A percentile compares a stretch with the other conserved stretches of the same genome.
Conservation (phyloP, 2,888 invertebrate species). For the Junonia oenone region DNA sequence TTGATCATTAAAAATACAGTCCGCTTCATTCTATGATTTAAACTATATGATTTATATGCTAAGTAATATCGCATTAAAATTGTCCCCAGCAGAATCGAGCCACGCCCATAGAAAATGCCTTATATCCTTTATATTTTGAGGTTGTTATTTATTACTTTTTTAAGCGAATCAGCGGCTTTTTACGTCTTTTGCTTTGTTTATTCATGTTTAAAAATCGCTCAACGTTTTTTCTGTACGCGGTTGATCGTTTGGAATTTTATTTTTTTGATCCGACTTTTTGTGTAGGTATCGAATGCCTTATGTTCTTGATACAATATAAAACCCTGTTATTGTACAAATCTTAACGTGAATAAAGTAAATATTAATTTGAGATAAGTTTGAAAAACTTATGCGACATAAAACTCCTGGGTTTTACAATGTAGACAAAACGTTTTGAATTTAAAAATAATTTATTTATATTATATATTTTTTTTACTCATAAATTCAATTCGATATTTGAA, state of each 20-base stretch:
- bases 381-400: too few species aligned
- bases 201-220: constrained; percentile 9
- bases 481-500: too few species aligned
- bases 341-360: too few species aligned
- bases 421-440: too few species aligned
- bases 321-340: too few species aligned
- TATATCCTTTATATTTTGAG: constrained; percentile 33
- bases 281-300: too few species aligned
- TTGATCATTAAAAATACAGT: not conserved
- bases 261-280: not conserved
- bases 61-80: constrained; percentile 44
- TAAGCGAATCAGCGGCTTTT: constrained; percentile 24
- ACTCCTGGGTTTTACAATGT: too few species aligned
- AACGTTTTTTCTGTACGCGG: not conserved
- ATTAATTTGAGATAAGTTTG: too few species aligned
- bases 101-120: constrained; percentile 38
- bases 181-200: constrained; percentile 21
- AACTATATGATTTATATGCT: constrained; percentile 36
- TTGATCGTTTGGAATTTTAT: not conserved
- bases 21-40: constrained; percentile 26
- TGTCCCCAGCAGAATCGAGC: constrained; percentile 40
- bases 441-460: too few species aligned
- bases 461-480: too few species aligned
- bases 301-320: too few species aligned
- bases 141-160: constrained; percentile 33